Conservation (phyloP, 2,797 vertebrate species). For the Falco novaeseelandiae region DNA sequence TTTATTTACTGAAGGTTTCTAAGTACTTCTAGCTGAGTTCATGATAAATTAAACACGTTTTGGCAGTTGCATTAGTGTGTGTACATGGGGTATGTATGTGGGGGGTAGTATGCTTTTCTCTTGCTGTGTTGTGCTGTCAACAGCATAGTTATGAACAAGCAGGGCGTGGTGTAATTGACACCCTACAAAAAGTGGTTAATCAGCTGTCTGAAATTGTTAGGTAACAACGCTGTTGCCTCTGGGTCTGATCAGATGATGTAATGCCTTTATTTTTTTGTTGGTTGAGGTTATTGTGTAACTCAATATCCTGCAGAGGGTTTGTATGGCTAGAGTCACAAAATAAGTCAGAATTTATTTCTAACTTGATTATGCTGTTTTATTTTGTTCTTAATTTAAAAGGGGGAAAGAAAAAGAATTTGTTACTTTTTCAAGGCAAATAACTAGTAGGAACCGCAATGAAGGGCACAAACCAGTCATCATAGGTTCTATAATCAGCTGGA, state of each 20-base stretch:
- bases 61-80: not conserved
- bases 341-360: conserved; percentile 10
- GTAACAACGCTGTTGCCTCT: conserved; percentile 35
- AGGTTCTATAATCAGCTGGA: not conserved
- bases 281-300: conserved; percentile 49
- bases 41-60: not conserved
- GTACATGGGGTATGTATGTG: not conserved
- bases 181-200: conserved; percentile 46
- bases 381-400: not conserved
- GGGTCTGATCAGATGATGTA: conserved; percentile 29
- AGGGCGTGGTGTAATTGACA: conserved; percentile 36
- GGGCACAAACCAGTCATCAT: not conserved
- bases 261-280: conserved; percentile 38
- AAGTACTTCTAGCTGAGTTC: not conserved
- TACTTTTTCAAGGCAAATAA: conserved; percentile 7
- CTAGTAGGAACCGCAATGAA: not conserved
- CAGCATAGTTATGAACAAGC: not conserved
- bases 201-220: conserved; percentile 43
- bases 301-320: not conserved
- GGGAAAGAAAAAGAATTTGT: not conserved
- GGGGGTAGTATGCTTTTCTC: not conserved
- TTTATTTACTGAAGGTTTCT: conserved; percentile 6
- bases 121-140: conserved; percentile 13
- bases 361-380: not conserved
- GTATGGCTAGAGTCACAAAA: not conserved